Conservation (phyloP, 2,888 invertebrate genomes). For the Cecidostiba fungosa region DNA sequence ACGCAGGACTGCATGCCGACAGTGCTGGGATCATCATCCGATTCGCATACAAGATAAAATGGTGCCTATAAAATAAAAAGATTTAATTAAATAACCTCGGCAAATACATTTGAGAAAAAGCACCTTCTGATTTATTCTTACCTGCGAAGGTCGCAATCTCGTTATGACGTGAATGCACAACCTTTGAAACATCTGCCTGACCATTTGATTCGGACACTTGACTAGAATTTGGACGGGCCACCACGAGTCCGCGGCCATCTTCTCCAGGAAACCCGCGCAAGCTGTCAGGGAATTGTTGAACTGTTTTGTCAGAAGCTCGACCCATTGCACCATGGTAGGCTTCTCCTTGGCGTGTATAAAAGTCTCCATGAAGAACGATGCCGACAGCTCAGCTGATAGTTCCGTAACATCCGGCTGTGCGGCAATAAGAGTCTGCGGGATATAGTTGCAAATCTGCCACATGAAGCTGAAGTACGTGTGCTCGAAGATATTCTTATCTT, state of each 20-base stretch:
- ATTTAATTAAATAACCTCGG: background rate
- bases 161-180: constrained; percentile 97
- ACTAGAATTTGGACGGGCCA: constrained; percentile 97
- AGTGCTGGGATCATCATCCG: constrained; percentile 81
- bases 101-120: background rate
- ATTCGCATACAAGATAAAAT: constrained; percentile 85
- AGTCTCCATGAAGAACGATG: constrained; percentile 97
- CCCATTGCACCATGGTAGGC: constrained; percentile 98
- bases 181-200: constrained; percentile 97
- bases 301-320: constrained; percentile 95
- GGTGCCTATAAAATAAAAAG: constrained; percentile 78
- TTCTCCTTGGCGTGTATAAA: constrained; percentile 98
- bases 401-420: constrained; percentile 90
- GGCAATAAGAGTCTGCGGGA: constrained; percentile 93
- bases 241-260: constrained; percentile 96
- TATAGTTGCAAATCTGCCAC: constrained; percentile 97
- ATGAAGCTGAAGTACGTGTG: constrained; percentile 98
- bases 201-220: constrained; percentile 98
- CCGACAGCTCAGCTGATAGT: constrained; percentile 92
- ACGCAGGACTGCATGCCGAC: constrained; percentile 93
- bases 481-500: constrained; percentile 97
- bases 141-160: constrained; percentile 87
- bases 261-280: constrained; percentile 95
- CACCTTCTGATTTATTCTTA: background rate
- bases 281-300: constrained; percentile 95